Evolutionary conservation across 2,888 invertebrate species (phyloP).

Genomic region (Agriopis leucophaearia): DNA sequence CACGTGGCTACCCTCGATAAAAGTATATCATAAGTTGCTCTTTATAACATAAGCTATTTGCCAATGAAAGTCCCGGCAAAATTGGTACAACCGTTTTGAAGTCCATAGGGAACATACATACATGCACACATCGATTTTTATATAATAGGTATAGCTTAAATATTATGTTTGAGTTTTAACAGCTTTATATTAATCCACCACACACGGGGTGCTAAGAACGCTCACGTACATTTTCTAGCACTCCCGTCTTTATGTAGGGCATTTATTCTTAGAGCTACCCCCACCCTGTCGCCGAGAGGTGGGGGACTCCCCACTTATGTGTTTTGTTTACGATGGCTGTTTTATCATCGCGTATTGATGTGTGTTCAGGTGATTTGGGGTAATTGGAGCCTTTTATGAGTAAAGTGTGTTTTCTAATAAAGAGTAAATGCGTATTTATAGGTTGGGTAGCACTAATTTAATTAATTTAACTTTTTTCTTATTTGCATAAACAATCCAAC

Average conservation of each 20-base stretch:
- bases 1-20: too few species aligned
- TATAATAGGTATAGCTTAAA: too few species aligned
- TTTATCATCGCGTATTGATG: constrained; percentile 71
- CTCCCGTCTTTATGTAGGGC: constrained; percentile 84
- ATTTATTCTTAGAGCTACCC: constrained; percentile 79
- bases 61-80: too few species aligned
- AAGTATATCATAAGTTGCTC: too few species aligned
- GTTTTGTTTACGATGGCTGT: constrained; percentile 65
- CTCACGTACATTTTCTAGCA: constrained; percentile 85
- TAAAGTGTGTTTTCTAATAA: not conserved
- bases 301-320: constrained; percentile 63
- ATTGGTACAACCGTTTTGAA: not conserved
- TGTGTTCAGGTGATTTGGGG: constrained; percentile 55
- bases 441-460: too few species aligned
- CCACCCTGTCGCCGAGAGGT: constrained; percentile 63
- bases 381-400: constrained; percentile 38
- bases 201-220: constrained; percentile 79
- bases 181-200: constrained; percentile 58
- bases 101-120: too few species aligned
- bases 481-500: too few species aligned
- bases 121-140: too few species aligned
- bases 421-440: too few species aligned
- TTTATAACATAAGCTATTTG: too few species aligned
- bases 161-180: constrained; percentile 44
- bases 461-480: too few species aligned